Evolutionary conservation across 2,888 invertebrate genomes (phyloP), one percentile per base, ranked within the genome.

Genomic region (Melinaea menophilus): DNA sequence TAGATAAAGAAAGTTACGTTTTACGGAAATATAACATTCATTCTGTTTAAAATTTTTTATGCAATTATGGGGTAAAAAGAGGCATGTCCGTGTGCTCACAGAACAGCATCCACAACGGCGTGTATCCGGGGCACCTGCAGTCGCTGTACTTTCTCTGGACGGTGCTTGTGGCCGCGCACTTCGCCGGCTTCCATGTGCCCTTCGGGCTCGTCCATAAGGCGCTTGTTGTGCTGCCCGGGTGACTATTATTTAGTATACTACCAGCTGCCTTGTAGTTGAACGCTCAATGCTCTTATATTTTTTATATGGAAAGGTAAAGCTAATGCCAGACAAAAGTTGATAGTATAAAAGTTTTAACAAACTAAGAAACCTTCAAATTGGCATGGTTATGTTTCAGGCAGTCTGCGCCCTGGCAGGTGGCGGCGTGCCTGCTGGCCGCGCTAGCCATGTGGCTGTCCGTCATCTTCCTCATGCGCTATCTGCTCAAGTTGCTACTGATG

Each of bases 101-200:
- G 98, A 99, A 99, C 84, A 97, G 97, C 81, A 92, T 99, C 67
- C 95, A 96, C 80, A 98, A 97, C 92, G 98, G 99, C 55, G 96
- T 98, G 13, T 99, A 98, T 82, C 99, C 99, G 41, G 98, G 98
- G 0, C 97, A 98, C 69, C 92, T 98, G 73, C 95, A 95, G 80
- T 98, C 97, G 59, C 92, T 98, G 64, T 95, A 97, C 91, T 91
- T 97, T 51, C 94, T 97, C 37, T 94, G 97, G 80, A 94, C 94
- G 9, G 82, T 97, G 46, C 93, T 98, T 7, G 92, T 95, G 61
- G 95, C 94, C 1, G 90, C 97, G 69, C 96, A 97, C 80, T 96
- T 96, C 79, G 93, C 94, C 54, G 96, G 95, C 22, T 92, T 94
- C 75, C 94, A 95, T 82, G 93, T 96, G 72, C 97, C 98, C 51